phyloP scores from a whole-genome alignment of 2,888 invertebrate genomes.

The Hoplodrina ambigua region DNA sequence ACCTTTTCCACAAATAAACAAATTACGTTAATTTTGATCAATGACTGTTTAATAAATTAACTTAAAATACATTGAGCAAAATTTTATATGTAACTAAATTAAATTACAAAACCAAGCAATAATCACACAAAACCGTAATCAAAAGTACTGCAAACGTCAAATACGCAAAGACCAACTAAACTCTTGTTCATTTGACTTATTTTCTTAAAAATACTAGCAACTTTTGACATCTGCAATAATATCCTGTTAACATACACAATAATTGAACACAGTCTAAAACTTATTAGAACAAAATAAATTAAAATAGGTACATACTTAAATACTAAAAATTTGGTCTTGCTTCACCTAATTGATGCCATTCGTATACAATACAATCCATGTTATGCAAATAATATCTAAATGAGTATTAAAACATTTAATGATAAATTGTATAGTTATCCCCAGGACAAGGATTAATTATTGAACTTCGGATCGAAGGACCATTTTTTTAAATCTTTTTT shows the following conservation, averaged over 20 bases:
- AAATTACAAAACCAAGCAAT: conserved; percentile 31
- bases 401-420: conserved; percentile 37
- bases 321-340: conserved; percentile 55
- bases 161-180: background rate
- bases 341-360: conserved; percentile 60
- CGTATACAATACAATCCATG: conserved; percentile 71
- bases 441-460: background rate
- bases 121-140: conserved; percentile 27
- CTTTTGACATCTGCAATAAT: conserved; percentile 17
- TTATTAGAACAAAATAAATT: conserved; percentile 12
- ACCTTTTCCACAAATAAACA: conserved; percentile 33
- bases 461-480: background rate
- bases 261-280: conserved; percentile 44
- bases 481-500: background rate
- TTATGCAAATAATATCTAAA: conserved; percentile 47
- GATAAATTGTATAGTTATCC: conserved; percentile 18
- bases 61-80: conserved; percentile 69
- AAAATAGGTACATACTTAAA: conserved; percentile 15
- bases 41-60: conserved; percentile 63
- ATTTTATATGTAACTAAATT: conserved; percentile 56
- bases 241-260: conserved; percentile 22
- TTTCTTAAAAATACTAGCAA: background rate
- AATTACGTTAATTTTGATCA: conserved; percentile 45
- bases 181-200: background rate
- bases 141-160: conserved; percentile 17